A percentile compares a stretch with the other conserved stretches of the same genome.
These are phyloP conservation scores for Eleutherodactylus coqui DNA, from an alignment of 2,797 vertebrate species.

Conservation along the genomic window DNA sequence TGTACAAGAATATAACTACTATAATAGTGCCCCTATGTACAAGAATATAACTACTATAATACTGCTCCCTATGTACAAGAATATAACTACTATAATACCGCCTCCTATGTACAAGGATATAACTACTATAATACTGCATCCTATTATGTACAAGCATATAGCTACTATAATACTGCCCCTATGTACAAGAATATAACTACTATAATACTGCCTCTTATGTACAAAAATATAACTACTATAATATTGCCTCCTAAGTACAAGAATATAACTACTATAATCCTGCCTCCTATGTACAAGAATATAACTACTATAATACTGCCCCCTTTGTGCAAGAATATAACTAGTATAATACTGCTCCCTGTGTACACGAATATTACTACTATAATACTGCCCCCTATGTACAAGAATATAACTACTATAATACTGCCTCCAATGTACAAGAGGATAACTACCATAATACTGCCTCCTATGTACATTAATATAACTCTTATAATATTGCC, in stretches of 20 bases:
- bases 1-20: not conserved
- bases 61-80: no score
- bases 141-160: conserved; percentile 10
- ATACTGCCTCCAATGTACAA: not conserved
- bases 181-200: no score
- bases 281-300: not conserved
- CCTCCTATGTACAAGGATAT: not conserved
- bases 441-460: conserved; percentile 2
- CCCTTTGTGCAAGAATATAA: no score
- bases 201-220: no score
- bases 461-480: conserved; percentile 10
- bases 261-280: no score
- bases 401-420: conserved; percentile 21
- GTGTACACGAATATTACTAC: no score
- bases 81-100: not conserved
- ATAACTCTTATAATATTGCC: conserved; percentile 13
- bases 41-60: conserved; percentile 9
- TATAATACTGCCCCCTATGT: no score
- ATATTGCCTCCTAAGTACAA: no score
- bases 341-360: no score
- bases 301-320: conserved; percentile 1
- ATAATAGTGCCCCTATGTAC: not conserved
- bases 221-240: no score
- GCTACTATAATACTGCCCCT: conserved; percentile 12
- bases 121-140: conserved; percentile 6